These are phyloP conservation scores for Panthera uncia DNA, from an alignment of 2,113 vertebrate species.

Conservation along the genomic window DNA sequence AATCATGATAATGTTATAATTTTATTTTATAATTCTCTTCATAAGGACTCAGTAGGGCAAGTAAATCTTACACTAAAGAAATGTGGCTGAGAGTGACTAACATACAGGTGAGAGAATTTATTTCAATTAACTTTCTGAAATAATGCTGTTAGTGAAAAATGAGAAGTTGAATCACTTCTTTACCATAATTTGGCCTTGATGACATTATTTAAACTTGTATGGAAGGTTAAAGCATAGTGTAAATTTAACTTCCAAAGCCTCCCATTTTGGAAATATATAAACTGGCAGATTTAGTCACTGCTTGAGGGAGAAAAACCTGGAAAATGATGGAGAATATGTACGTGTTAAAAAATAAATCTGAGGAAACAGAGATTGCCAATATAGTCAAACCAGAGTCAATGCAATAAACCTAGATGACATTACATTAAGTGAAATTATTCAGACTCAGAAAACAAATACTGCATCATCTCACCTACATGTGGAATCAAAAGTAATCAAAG, in stretches of 20 bases:
- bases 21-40: background rate
- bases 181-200: background rate
- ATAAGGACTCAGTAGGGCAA: background rate
- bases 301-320: background rate
- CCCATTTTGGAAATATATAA: background rate
- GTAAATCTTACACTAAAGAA: background rate
- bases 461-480: background rate
- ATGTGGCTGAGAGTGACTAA: background rate
- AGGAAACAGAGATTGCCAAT: background rate
- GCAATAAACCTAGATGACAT: background rate
- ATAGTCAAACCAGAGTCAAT: background rate
- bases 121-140: background rate
- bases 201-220: background rate
- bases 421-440: background rate
- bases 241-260: background rate
- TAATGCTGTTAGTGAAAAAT: background rate
- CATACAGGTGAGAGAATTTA: background rate
- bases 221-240: background rate
- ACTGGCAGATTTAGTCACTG: background rate
- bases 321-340: background rate
- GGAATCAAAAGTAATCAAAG: background rate
- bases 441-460: background rate
- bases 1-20: background rate
- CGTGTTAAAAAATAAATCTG: background rate
- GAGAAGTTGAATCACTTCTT: background rate